A percentile compares a stretch with the other conserved stretches of the same genome.
Evolutionary conservation across 2,797 vertebrate species (phyloP).

Genomic region (Sandelia bainsii): DNA sequence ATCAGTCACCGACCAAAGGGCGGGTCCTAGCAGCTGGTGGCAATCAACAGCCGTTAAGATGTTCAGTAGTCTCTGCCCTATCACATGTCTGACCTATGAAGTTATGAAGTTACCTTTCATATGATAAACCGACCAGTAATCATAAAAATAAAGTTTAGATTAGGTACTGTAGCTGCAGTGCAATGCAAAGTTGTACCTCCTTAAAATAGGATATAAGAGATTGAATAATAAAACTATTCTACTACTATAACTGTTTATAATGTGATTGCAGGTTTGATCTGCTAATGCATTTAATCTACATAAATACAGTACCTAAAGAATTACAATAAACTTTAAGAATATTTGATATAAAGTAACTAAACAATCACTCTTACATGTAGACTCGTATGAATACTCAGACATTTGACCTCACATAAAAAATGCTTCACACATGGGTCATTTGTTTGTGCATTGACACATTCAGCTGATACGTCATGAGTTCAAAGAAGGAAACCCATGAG

Average conservation of each 20-base stretch:
- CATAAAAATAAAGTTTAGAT: background rate
- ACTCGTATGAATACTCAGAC: conserved; percentile 41
- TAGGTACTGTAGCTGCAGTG: background rate
- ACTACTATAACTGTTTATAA: background rate
- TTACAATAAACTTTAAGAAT: background rate
- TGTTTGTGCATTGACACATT: conserved; percentile 70
- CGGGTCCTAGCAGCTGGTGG: conserved; percentile 78
- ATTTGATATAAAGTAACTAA: background rate
- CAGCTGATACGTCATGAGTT: conserved; percentile 72
- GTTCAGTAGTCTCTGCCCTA: conserved; percentile 45
- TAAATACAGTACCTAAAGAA: background rate
- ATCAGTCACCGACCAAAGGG: conserved; percentile 86
- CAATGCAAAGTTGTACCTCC: background rate
- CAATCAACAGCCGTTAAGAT: conserved; percentile 79
- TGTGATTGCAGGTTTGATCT: background rate
- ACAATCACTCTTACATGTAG: conserved; percentile 30
- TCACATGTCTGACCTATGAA: conserved; percentile 39
- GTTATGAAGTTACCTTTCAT: conserved; percentile 19
- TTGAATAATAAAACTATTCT: background rate
- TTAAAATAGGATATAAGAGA: background rate
- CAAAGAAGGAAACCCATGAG: conserved; percentile 75
- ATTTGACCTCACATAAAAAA: conserved; percentile 70
- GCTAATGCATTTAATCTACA: too few relatives aligned
- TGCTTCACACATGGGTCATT: conserved; percentile 58
- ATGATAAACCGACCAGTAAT: background rate